These are phyloP conservation scores for Drosophila dunni DNA, from an alignment of 1,140 invertebrate genomes.

Conservation along the genomic window DNA sequence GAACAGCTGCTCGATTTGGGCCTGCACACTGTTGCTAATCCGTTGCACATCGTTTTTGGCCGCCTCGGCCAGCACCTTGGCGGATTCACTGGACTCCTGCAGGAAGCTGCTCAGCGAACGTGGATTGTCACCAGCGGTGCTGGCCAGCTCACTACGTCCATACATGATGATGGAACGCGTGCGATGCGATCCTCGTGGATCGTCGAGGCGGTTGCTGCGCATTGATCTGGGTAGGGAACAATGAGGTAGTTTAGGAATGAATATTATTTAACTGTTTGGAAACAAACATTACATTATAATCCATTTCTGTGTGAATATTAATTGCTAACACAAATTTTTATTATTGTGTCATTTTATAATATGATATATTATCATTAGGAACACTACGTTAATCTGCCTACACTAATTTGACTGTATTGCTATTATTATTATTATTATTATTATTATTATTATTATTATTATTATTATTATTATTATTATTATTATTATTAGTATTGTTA, in stretches of 20 bases:
- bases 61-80: conserved; percentile 74
- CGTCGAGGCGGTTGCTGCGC: conserved; percentile 79
- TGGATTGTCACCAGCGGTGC: conserved; percentile 67
- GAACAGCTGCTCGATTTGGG: conserved; percentile 93
- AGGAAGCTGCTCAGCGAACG: conserved; percentile 76
- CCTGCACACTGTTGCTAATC: conserved; percentile 91
- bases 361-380: too few species aligned
- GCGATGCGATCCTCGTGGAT: conserved; percentile 82
- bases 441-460: conserved; percentile 7
- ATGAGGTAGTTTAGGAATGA: background rate
- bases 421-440: conserved; percentile 4
- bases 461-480: conserved; percentile 4
- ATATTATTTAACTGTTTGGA: background rate
- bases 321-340: background rate
- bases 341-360: too few species aligned
- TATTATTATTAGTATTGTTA: background rate
- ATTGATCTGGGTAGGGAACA: conserved; percentile 64
- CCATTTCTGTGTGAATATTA: too few species aligned
- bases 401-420: background rate
- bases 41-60: conserved; percentile 79
- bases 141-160: conserved; percentile 82
- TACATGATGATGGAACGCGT: conserved; percentile 84
- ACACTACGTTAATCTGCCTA: background rate
- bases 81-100: conserved; percentile 67
- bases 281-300: too few species aligned